Conservation (phyloP, 2,797 vertebrate species). For the Chiroxiphia lanceolata region DNA sequence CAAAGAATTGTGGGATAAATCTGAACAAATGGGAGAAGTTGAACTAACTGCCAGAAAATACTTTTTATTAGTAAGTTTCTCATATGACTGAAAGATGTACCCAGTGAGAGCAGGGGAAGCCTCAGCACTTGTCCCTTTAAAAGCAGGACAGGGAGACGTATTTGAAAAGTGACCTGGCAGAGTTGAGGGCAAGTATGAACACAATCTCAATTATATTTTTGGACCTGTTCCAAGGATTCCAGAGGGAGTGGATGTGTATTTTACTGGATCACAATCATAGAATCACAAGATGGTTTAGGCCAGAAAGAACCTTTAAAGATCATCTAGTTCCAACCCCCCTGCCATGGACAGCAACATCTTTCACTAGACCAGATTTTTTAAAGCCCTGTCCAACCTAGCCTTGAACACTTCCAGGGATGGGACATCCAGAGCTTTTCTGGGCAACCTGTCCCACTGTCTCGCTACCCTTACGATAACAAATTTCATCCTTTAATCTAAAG, state of each 20-base stretch:
- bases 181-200: background rate
- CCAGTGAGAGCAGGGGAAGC: background rate
- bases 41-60: background rate
- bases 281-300: background rate
- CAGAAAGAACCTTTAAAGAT: background rate
- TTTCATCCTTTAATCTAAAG: background rate
- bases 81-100: background rate
- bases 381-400: background rate
- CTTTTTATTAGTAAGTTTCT: background rate
- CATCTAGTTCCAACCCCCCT: background rate
- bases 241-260: background rate
- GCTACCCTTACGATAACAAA: background rate
- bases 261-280: background rate
- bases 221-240: background rate
- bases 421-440: background rate
- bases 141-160: background rate
- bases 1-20: background rate
- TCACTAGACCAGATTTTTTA: background rate
- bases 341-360: background rate
- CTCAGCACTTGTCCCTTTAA: background rate
- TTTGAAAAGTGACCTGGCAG: background rate
- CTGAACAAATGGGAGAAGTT: background rate
- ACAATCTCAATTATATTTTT: rapidly evolving
- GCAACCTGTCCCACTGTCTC: background rate
- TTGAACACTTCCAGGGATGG: background rate